A percentile compares a stretch with the other conserved stretches of the same genome.
Evolutionary conservation across 2,888 invertebrate genomes (phyloP).

Genomic region (Parascotia fuliginaria): DNA sequence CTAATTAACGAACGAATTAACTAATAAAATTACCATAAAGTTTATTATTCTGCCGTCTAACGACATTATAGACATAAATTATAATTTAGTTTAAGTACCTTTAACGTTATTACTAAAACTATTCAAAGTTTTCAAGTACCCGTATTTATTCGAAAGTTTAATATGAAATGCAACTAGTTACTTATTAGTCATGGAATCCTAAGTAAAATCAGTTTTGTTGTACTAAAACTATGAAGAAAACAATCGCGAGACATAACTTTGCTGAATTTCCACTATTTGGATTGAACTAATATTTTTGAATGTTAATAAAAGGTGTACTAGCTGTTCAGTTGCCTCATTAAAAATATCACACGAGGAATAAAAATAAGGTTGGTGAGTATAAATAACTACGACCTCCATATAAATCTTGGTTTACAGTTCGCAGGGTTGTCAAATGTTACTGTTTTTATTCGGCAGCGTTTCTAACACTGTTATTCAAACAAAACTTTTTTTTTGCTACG

Average conservation of each 20-base stretch:
- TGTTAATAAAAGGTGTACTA: constrained; percentile 77
- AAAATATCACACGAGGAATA: constrained; percentile 83
- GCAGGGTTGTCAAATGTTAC: constrained; percentile 64
- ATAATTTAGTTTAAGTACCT: not conserved
- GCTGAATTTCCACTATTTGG: constrained; percentile 57
- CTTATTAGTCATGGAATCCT: constrained; percentile 28
- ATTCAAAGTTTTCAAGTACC: constrained; percentile 17
- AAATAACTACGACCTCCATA: constrained; percentile 78
- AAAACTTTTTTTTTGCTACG: not conserved
- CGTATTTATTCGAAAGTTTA: constrained; percentile 16
- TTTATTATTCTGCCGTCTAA: not conserved
- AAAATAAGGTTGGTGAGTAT: constrained; percentile 77
- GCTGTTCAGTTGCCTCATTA: constrained; percentile 80
- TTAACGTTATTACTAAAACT: constrained; percentile 10
- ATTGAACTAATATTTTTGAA: constrained; percentile 69
- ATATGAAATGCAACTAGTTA: constrained; percentile 26
- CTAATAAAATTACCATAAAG: constrained; percentile 4
- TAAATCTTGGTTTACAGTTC: constrained; percentile 79
- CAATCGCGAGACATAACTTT: constrained; percentile 46
- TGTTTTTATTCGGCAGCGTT: constrained; percentile 28
- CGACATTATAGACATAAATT: not conserved
- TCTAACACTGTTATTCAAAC: not conserved
- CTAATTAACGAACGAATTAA: not conserved
- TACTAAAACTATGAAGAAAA: constrained; percentile 48
- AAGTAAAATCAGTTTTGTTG: constrained; percentile 40